Percentiles rank a stretch among this genome's conserved stretches.
These are phyloP conservation scores for Rattus rattus DNA, from an alignment of 2,113 vertebrate species.

Conservation along the genomic window DNA sequence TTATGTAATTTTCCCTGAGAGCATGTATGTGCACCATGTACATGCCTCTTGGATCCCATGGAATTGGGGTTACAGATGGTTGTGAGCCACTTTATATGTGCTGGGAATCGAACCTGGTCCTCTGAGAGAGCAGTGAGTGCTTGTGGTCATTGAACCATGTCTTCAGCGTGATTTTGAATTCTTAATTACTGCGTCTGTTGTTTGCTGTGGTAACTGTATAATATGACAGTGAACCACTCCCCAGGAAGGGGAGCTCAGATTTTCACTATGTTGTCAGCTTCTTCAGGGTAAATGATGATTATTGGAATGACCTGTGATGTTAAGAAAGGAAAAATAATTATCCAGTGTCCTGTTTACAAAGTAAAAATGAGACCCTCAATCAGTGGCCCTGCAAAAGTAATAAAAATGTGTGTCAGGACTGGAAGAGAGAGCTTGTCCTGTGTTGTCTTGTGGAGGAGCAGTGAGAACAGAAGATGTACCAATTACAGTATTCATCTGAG, in stretches of 20 bases:
- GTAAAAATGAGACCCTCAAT: conserved; percentile 37
- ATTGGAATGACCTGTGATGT: not conserved
- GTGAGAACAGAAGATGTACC: not conserved
- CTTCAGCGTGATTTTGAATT: not conserved
- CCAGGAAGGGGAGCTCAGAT: not conserved
- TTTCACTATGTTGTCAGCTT: not conserved
- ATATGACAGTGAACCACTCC: not conserved
- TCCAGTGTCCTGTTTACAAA: conserved; percentile 6
- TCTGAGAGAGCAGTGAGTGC: not conserved
- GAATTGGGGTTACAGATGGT: not conserved
- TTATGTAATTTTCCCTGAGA: not conserved
- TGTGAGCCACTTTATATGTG: not conserved
- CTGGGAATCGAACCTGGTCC: not conserved
- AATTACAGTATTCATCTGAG: not conserved
- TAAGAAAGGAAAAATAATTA: conserved; percentile 18
- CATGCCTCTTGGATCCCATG: not conserved
- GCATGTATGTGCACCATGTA: not conserved
- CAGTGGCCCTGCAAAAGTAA: not conserved
- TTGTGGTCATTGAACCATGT: not conserved
- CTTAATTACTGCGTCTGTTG: not conserved
- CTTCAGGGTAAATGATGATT: conserved; percentile 2
- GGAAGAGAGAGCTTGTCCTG: not conserved
- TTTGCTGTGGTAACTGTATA: not conserved
- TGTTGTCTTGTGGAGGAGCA: conserved; percentile 30
- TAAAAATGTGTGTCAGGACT: not conserved